Evolutionary conservation across 2,113 vertebrate species (phyloP).

Genomic region (Eolophus roseicapilla): DNA sequence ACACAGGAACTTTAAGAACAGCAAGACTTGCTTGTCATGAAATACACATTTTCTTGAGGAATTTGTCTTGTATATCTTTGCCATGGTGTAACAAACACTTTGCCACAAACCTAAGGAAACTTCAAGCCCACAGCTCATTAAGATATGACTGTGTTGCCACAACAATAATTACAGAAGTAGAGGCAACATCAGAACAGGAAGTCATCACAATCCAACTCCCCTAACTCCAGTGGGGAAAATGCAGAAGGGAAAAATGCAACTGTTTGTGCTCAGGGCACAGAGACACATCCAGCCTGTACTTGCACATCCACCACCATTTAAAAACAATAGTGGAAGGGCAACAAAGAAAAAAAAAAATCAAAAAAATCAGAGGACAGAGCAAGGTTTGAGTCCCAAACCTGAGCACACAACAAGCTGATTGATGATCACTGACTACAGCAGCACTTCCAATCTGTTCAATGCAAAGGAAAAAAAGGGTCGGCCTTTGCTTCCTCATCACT

Average conservation of each 20-base stretch:
- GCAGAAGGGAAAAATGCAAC: not conserved
- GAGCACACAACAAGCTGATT: accelerated
- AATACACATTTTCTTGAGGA: not conserved
- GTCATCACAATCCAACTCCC: not conserved
- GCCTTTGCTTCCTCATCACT: not conserved
- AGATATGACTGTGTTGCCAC: not conserved
- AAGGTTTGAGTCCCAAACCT: not conserved
- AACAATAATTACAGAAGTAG: not conserved
- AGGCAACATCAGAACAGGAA: not conserved
- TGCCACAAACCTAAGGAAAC: not conserved
- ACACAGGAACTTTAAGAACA: not conserved
- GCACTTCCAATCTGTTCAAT: not conserved
- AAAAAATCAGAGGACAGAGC: not conserved
- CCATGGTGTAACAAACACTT: not conserved
- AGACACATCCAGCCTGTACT: not conserved
- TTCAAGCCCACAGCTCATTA: not conserved
- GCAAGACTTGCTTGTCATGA: not conserved
- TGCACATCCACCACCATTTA: not conserved
- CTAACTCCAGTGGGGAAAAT: not conserved
- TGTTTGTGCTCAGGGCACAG: not conserved
- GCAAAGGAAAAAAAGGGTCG: not conserved
- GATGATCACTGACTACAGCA: accelerated
- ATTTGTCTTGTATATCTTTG: not conserved
- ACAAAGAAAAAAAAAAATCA: not conserved
- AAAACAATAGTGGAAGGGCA: not conserved